Evolutionary conservation across 2,797 vertebrate genomes (phyloP).

Genomic region (Acipenser oxyrinchus): DNA sequence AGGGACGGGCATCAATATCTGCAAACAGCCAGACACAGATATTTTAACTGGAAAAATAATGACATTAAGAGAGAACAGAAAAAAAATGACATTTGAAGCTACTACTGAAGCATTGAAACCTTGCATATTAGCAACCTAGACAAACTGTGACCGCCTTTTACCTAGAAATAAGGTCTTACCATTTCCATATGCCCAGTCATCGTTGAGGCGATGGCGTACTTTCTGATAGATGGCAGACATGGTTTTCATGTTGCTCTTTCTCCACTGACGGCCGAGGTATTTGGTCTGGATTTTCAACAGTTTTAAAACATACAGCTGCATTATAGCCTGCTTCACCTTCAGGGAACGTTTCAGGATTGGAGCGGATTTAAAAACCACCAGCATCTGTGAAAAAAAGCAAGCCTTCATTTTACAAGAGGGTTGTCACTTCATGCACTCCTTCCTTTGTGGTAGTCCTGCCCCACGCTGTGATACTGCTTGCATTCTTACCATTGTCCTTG

Average conservation of each 20-base stretch:
- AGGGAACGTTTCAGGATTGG: constrained; percentile 89
- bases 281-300: constrained; percentile 94
- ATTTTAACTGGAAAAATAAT: too few relatives aligned
- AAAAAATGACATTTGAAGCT: background rate
- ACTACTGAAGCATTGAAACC: background rate
- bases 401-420: background rate
- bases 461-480: background rate
- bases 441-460: background rate
- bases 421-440: background rate
- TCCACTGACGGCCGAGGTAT: constrained; percentile 91
- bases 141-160: background rate
- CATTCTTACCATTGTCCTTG: constrained; percentile 83
- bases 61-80: rapidly evolving
- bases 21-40: background rate
- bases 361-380: constrained; percentile 93
- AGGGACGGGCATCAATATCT: constrained; percentile 91
- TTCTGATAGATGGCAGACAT: constrained; percentile 98
- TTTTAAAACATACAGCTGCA: constrained; percentile 91
- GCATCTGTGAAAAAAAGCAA: constrained; percentile 60
- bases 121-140: background rate
- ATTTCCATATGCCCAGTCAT: constrained; percentile 94
- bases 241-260: constrained; percentile 98
- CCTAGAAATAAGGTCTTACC: constrained; percentile 51
- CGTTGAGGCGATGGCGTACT: constrained; percentile 88
- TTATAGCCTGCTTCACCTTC: constrained; percentile 94